phyloP scores from a whole-genome alignment of 1,140 invertebrate species.

The Parapsyche elsis region DNA sequence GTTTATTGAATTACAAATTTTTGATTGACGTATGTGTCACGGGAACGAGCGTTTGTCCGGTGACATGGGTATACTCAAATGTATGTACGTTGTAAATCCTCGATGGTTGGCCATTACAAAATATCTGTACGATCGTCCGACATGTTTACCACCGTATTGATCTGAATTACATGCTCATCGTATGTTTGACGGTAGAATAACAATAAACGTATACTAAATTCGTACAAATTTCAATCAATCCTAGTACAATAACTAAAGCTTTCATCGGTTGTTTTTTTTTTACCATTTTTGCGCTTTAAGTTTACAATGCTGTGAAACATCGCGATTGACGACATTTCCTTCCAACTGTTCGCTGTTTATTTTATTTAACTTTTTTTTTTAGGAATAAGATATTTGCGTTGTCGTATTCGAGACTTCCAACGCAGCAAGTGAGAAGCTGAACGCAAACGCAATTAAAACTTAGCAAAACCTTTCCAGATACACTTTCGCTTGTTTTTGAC shows the following conservation, averaged over 20 bases:
- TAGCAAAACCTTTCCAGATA: background rate
- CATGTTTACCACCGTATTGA: no score
- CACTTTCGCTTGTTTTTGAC: slow-evolving; percentile 11
- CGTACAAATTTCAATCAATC: background rate
- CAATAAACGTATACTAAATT: no score
- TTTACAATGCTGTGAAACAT: background rate
- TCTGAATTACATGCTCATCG: no score
- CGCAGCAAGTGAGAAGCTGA: slow-evolving; percentile 14
- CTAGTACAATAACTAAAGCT: background rate
- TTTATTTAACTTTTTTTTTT: background rate
- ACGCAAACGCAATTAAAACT: slow-evolving; percentile 32
- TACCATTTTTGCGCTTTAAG: background rate
- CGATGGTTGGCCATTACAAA: no score
- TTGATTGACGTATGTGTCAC: slow-evolving; percentile 27
- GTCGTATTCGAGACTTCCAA: background rate
- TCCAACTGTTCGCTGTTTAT: background rate
- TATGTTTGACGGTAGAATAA: no score
- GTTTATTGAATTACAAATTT: slow-evolving; percentile 28
- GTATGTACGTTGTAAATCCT: no score
- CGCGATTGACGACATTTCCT: slow-evolving; percentile 1
- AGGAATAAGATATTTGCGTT: no score
- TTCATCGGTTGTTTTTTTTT: background rate
- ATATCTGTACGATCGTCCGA: no score
- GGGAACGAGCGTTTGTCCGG: slow-evolving; percentile 11
- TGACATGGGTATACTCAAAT: slow-evolving; percentile 1